phyloP scores from a whole-genome alignment of 1,140 invertebrate genomes.

The Drosophila pachea region DNA sequence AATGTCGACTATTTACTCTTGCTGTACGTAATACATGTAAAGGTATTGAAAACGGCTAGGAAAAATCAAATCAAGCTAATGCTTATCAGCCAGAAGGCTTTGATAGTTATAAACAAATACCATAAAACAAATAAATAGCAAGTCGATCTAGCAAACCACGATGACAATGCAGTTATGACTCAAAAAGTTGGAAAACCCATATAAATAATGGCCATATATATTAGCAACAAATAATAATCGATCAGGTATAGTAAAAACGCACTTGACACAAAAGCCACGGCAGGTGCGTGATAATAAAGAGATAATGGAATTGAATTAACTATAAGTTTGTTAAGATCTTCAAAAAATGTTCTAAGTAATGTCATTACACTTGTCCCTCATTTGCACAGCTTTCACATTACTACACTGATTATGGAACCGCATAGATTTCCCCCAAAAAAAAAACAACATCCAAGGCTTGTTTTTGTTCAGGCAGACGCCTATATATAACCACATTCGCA shows the following conservation, averaged over 20 bases:
- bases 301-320: neutral
- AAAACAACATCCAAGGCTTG: neutral
- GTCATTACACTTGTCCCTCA: neutral
- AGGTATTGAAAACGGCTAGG: slow-evolving; percentile 1
- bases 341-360: neutral
- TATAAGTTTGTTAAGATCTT: neutral
- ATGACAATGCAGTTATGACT: slow-evolving; percentile 52
- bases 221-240: slow-evolving; percentile 25
- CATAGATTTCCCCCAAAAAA: no score
- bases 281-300: neutral
- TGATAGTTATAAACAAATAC: slow-evolving; percentile 6
- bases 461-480: slow-evolving; percentile 10
- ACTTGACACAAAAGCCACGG: neutral
- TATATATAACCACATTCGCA: neutral
- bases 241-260: neutral
- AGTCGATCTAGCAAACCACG: slow-evolving; percentile 12
- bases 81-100: slow-evolving; percentile 35
- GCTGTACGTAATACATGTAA: slow-evolving; percentile 19
- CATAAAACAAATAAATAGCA: slow-evolving; percentile 2
- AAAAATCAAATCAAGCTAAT: slow-evolving; percentile 44
- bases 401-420: no score
- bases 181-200: slow-evolving; percentile 42
- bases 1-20: slow-evolving; percentile 28
- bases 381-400: no score
- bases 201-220: slow-evolving; percentile 41